Base-by-base conservation (phyloP, 2,797 vertebrate species). In the Percopsis omiscomaycus region DNA sequence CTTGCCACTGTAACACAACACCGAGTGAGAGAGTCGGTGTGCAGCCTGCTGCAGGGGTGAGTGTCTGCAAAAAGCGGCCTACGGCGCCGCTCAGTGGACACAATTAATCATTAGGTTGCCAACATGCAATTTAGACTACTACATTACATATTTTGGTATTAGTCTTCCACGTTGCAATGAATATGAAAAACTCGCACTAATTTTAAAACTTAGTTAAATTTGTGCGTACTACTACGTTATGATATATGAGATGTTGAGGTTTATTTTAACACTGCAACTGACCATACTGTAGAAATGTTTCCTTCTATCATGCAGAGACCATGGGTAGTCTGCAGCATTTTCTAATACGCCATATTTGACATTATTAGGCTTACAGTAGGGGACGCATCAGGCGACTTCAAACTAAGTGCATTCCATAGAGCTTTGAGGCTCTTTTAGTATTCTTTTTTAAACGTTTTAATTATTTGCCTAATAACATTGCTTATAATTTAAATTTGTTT, bases 1-100 rank as follows among this genome's bases (percentile, higher is more conserved):
- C 94, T 92, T 91, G 93, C 95, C 93, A 93, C 92, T 93, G 95
- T 95, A 94, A 96, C 93, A 94, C 94, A 91, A 94, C 94, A 92
- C 93, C 91, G 78, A 32, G 58, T 44, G 44, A 48, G 45, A 22
- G 56, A 59, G 73, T 55, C 66, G 74, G 52, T 71, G 59, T 74
- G 83, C 74, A 79, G 27, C 68, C 32, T 51, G 64, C 10, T n/a
- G 68, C 54, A 14, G 67, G 44, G 59, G 52, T 68, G 73, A 46
- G 49, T 13, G 60, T 3, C 45, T 16, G 61, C 0, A 70, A 50
- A 90, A 81, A 70, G 80, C 80, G 91, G 92, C 81, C 90, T 91
- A 84, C 89, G 85, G 92, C 92, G 92, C 91, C 92, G 75, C 91
- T 81, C 86, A 91, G 92, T 93, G 93, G 92, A 76, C 68, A 71